Evolutionary conservation across 2,797 vertebrate species (phyloP), one percentile per base, ranked within the genome.

Genomic region (Rhynchotus rufescens): DNA sequence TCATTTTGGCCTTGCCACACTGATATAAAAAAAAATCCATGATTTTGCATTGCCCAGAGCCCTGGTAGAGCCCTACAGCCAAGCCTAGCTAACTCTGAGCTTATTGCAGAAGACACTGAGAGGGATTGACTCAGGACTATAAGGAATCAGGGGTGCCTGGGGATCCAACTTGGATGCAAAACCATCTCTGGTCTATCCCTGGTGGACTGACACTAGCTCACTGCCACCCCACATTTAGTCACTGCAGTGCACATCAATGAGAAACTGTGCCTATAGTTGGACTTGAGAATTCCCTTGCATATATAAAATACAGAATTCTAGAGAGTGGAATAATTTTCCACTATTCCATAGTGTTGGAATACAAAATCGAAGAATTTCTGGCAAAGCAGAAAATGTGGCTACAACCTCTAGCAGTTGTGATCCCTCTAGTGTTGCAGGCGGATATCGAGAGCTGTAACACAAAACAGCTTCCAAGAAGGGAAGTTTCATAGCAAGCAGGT

Each of bases 401-500:
- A 28, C 20, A 82, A 22, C 86, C 32, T 15, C 20, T 7, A 42
- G 83, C 69, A 40, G 73, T 76, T 83, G 64, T 61, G 79, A 65
- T 90, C 69, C 73, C 59, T 47, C 84, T 23, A 65, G 34, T 60
- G 38, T 17, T 52, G 69, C 56, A 94, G 38, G 51, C 47, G 34
- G 60, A 75, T 14, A 76, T 66, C 42, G 26, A 26, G 10, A 66
- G 72, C 8, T 74, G 25, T 4, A 84, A 71, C 57, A 69, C 4
- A 80, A 69, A 77, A 19, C 64, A 84, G 56, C 20, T 62, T 32
- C 60, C 40, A 45, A 34, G 59, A 62, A 89, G 22, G 40, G 69
- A 72, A 84, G 68, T 62, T 73, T 28, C 52, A 56, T 66, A 71
- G 85, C 15, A 15, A 56, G 21, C 57, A 81, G 78, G 91, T 96